These are phyloP conservation scores for Laothoe populi DNA, from an alignment of 2,888 invertebrate genomes.

Conservation along the genomic window DNA sequence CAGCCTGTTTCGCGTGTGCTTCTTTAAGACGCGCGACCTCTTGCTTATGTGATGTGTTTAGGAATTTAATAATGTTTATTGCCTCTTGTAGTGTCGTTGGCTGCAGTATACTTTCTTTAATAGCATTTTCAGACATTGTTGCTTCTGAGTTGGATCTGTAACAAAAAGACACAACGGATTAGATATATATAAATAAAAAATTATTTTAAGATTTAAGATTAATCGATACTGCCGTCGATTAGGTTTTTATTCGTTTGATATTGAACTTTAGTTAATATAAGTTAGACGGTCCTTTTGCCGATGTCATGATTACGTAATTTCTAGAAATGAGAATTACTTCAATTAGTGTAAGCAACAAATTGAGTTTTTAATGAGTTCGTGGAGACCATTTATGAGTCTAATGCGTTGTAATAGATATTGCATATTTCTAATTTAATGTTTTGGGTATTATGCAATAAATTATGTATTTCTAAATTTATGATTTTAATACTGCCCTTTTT, in stretches of 20 bases:
- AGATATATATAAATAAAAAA: background rate
- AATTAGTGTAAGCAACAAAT: constrained; percentile 19
- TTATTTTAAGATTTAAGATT: background rate
- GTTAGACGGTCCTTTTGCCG: constrained; percentile 3
- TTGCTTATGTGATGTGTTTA: constrained; percentile 75
- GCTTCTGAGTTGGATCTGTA: constrained; percentile 56
- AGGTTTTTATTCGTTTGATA: background rate
- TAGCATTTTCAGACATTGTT: constrained; percentile 56
- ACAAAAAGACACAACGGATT: constrained; percentile 36
- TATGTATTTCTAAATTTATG: too few species aligned
- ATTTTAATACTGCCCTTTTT: too few species aligned
- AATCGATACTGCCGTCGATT: background rate
- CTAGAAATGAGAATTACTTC: background rate
- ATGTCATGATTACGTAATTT: constrained; percentile 25
- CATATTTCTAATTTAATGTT: background rate
- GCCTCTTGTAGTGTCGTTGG: constrained; percentile 77
- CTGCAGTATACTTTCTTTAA: constrained; percentile 64
- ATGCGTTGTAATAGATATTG: background rate
- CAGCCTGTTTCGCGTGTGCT: constrained; percentile 66
- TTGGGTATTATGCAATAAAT: too few species aligned
- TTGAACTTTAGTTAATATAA: background rate
- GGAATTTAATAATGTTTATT: constrained; percentile 76
- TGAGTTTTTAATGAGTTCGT: constrained; percentile 23
- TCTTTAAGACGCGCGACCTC: constrained; percentile 72
- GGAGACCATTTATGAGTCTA: constrained; percentile 18